Evolutionary conservation across 1,140 invertebrate genomes (phyloP).

Genomic region (Leptopilina clavipes): DNA sequence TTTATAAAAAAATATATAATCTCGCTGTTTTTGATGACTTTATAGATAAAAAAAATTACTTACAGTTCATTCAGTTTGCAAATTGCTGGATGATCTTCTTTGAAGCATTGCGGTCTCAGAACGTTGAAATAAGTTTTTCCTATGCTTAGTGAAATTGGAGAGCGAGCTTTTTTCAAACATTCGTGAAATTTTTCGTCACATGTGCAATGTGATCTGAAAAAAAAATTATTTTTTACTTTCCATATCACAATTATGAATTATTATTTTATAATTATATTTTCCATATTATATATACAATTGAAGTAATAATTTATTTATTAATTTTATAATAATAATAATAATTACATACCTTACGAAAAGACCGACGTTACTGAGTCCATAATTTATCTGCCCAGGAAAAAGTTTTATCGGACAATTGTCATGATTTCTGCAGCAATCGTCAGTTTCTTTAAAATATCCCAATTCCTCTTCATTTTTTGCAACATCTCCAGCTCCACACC

Average conservation of each 20-base stretch:
- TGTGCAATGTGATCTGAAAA: slow-evolving; percentile 35
- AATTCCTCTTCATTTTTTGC: slow-evolving; percentile 28
- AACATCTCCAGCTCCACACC: slow-evolving; percentile 36
- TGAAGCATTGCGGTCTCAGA: slow-evolving; percentile 34
- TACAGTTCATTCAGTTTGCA: slow-evolving; percentile 17
- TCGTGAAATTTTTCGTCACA: slow-evolving; percentile 37
- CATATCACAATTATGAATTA: too few relatives aligned
- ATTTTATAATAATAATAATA: neutral
- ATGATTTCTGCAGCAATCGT: slow-evolving; percentile 38
- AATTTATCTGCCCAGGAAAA: neutral
- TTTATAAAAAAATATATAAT: too few relatives aligned
- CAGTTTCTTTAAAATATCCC: slow-evolving; percentile 35
- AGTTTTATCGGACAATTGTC: slow-evolving; percentile 34
- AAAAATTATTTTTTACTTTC: too few relatives aligned
- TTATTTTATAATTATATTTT: too few relatives aligned
- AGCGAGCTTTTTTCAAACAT: slow-evolving; percentile 35
- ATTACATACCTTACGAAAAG: slow-evolving; percentile 9
- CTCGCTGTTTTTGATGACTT: too few relatives aligned
- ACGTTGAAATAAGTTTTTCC: slow-evolving; percentile 38
- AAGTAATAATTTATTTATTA: too few relatives aligned
- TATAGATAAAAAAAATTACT: neutral
- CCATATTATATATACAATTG: neutral
- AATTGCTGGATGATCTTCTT: slow-evolving; percentile 27
- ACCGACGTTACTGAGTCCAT: slow-evolving; percentile 13
- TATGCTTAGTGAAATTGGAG: slow-evolving; percentile 11